Percentiles rank a stretch among this genome's conserved stretches.
Evolutionary conservation across 1,140 invertebrate genomes (phyloP).

Genomic region (Akabosia matsudoensis): DNA sequence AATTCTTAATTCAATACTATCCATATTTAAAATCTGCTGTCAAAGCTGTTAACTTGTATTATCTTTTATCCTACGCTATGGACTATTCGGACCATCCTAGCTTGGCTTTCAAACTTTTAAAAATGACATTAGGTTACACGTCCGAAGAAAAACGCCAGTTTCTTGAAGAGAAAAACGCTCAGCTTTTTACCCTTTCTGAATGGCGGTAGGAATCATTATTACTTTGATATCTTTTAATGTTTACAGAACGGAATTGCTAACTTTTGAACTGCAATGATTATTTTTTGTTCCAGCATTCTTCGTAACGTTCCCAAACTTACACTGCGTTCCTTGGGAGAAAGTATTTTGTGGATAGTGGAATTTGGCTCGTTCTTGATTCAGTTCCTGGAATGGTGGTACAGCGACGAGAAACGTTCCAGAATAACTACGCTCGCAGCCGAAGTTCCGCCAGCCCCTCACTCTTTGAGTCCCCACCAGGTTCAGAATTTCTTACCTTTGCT

Average conservation of each 20-base stretch:
- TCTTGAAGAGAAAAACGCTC: slow-evolving; percentile 25
- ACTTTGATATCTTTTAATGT: too few species aligned
- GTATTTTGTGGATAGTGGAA: slow-evolving; percentile 31
- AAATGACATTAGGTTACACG: slow-evolving; percentile 31
- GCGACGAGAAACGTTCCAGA: slow-evolving; percentile 23
- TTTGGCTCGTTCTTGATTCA: slow-evolving; percentile 41
- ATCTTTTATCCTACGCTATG: slow-evolving; percentile 23
- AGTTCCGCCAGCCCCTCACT: slow-evolving; percentile 28
- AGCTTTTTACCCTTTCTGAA: slow-evolving; percentile 12
- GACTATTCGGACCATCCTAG: slow-evolving; percentile 30
- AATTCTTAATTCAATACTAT: neutral
- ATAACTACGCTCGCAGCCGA: slow-evolving; percentile 14
- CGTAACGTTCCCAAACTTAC: slow-evolving; percentile 1
- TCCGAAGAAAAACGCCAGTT: slow-evolving; percentile 17
- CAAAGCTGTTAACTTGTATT: neutral
- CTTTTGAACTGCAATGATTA: neutral
- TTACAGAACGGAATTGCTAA: too few species aligned
- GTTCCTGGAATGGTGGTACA: slow-evolving; percentile 38
- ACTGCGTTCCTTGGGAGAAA: slow-evolving; percentile 32
- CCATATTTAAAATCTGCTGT: neutral
- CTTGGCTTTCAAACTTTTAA: slow-evolving; percentile 27
- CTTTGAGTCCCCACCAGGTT: neutral
- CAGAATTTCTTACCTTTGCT: neutral
- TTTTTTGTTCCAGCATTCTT: neutral
- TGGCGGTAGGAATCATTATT: slow-evolving; percentile 30